Evolutionary conservation across 2,888 invertebrate species (phyloP).

Genomic region (Coleophora deauratella): DNA sequence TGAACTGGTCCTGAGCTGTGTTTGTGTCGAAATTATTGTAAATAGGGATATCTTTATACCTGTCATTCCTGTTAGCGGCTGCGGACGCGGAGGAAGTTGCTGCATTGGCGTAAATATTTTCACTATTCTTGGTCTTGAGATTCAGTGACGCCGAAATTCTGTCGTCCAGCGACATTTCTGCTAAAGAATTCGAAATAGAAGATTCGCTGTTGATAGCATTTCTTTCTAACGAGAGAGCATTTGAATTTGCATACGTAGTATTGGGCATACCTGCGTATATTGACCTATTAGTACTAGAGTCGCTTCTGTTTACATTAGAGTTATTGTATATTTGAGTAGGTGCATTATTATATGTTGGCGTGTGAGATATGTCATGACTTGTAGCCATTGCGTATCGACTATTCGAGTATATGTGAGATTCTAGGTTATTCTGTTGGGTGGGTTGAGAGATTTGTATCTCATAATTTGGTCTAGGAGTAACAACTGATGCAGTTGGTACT

Average conservation of each 20-base stretch:
- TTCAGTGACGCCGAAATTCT: constrained; percentile 65
- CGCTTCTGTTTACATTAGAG: constrained; percentile 14
- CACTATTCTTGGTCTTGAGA: constrained; percentile 55
- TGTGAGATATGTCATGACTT: constrained; percentile 16
- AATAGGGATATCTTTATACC: constrained; percentile 45
- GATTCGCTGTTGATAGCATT: constrained; percentile 23
- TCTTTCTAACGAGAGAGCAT: constrained; percentile 34
- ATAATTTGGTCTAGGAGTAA: constrained; percentile 25
- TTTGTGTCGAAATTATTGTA: constrained; percentile 53
- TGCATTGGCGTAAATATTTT: constrained; percentile 44
- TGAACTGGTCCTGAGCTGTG: constrained; percentile 47
- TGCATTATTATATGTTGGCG: constrained; percentile 37
- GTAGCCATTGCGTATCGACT: constrained; percentile 26
- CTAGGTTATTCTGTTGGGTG: constrained; percentile 23
- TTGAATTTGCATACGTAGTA: constrained; percentile 27
- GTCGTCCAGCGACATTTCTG: constrained; percentile 60
- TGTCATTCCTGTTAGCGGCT: constrained; percentile 20
- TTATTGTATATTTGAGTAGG: constrained; percentile 30
- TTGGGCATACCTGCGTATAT: constrained; percentile 31
- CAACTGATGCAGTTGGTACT: constrained; percentile 6
- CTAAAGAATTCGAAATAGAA: constrained; percentile 29
- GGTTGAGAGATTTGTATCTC: constrained; percentile 27
- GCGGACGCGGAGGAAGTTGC: constrained; percentile 29
- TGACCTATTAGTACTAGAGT: constrained; percentile 1
- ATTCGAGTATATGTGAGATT: constrained; percentile 45